Percentiles rank a stretch among this genome's conserved stretches.
Conservation (phyloP, 2,888 invertebrate species). For the Dryomyza anilis region DNA sequence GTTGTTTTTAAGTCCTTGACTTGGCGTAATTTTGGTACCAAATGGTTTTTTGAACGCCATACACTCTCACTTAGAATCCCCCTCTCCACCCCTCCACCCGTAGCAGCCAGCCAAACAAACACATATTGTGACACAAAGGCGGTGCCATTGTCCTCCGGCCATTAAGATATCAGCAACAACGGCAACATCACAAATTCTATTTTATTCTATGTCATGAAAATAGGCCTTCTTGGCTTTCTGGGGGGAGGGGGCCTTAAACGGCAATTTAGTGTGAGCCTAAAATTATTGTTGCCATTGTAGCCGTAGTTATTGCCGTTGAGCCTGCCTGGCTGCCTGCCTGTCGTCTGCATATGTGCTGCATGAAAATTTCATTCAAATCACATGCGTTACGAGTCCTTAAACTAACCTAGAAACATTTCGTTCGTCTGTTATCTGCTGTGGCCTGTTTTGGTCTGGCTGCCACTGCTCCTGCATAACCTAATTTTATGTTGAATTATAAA, state of each 20-base stretch:
- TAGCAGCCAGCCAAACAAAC: background rate
- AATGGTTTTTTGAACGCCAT: slow-evolving; percentile 37
- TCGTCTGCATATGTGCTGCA: background rate
- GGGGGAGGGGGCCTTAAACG: slow-evolving; percentile 11
- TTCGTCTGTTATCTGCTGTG: background rate
- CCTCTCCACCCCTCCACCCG: background rate
- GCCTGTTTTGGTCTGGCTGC: too few relatives aligned
- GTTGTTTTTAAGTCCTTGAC: slow-evolving; percentile 46
- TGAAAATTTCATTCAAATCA: background rate
- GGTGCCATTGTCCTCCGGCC: slow-evolving; percentile 42
- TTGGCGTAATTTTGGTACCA: slow-evolving; percentile 41
- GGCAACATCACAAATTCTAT: background rate
- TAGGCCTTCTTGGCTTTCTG: background rate
- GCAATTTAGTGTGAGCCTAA: slow-evolving; percentile 27
- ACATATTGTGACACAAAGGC: background rate
- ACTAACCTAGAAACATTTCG: too few relatives aligned
- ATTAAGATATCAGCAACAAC: slow-evolving; percentile 47
- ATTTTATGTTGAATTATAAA: too few relatives aligned
- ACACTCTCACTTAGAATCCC: too few relatives aligned
- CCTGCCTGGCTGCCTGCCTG: background rate
- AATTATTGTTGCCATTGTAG: background rate
- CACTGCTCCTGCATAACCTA: too few relatives aligned
- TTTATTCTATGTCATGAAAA: background rate
- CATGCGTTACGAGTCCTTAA: too few relatives aligned
- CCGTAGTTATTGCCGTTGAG: background rate